Evolutionary conservation across 1,140 invertebrate species (phyloP).

Genomic region (Sesamia nonagrioides): DNA sequence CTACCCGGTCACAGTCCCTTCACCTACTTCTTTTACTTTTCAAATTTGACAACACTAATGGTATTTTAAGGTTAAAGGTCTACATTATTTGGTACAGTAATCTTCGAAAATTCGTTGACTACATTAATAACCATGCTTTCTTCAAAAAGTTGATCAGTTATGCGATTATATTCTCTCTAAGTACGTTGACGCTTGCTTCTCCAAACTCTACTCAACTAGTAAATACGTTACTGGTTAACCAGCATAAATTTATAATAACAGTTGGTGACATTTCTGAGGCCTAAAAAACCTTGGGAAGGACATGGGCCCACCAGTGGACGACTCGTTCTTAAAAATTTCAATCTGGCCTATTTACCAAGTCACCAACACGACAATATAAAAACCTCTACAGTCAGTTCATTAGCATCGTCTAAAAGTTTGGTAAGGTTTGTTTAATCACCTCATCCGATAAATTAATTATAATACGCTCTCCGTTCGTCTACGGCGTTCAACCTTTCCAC

Average conservation of each 20-base stretch:
- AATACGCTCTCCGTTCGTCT: not conserved
- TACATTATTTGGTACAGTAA: no score
- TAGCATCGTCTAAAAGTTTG: not conserved
- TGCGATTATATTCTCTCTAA: not conserved
- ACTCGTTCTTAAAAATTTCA: not conserved
- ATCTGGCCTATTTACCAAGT: not conserved
- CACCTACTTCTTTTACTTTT: not conserved
- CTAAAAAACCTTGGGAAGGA: no score
- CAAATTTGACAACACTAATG: not conserved
- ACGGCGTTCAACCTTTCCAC: not conserved
- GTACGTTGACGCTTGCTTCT: not conserved
- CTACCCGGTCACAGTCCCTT: constrained; percentile 1
- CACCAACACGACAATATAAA: not conserved
- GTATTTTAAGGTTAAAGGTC: not conserved
- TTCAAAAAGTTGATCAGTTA: not conserved
- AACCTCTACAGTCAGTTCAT: not conserved
- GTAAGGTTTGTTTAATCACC: not conserved
- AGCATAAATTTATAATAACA: not conserved
- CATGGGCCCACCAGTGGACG: no score
- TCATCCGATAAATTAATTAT: not conserved
- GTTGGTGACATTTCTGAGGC: not conserved
- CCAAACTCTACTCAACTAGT: not conserved
- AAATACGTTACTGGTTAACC: not conserved
- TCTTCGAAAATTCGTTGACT: not conserved
- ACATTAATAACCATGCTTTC: no score